Evolutionary conservation across 2,888 invertebrate species (phyloP).

Genomic region (Campoplex nolae): DNA sequence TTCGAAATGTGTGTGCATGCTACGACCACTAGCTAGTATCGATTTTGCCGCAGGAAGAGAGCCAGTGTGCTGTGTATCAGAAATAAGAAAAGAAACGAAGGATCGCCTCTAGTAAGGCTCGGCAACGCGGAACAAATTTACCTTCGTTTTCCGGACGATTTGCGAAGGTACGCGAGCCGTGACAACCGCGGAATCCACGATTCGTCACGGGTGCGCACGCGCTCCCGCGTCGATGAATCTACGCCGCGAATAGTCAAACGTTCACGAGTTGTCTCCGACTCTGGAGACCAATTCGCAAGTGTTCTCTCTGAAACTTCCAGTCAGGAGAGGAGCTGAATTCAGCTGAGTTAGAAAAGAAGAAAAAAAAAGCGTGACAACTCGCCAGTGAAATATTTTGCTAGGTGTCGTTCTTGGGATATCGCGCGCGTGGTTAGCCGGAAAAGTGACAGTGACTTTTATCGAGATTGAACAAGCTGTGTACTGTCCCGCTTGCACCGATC

Average conservation of each 20-base stretch:
- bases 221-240: slow-evolving; percentile 50
- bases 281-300: neutral
- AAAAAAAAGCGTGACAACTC: slow-evolving; percentile 21
- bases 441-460: slow-evolving; percentile 70
- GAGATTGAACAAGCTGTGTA: slow-evolving; percentile 7
- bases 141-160: slow-evolving; percentile 71
- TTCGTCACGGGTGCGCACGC: slow-evolving; percentile 65
- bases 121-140: slow-evolving; percentile 68
- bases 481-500: neutral
- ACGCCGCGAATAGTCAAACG: slow-evolving; percentile 10
- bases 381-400: slow-evolving; percentile 14
- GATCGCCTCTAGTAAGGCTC: slow-evolving; percentile 50
- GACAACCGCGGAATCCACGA: slow-evolving; percentile 70
- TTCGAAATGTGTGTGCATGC: neutral
- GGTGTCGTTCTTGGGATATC: slow-evolving; percentile 5
- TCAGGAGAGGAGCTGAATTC: slow-evolving; percentile 52
- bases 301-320: slow-evolving; percentile 15
- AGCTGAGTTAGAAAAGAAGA: slow-evolving; percentile 45
- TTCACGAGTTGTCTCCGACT: neutral
- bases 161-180: slow-evolving; percentile 70
- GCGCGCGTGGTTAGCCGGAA: slow-evolving; percentile 64
- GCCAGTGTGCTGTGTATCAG: slow-evolving; percentile 33
- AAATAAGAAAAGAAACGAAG: slow-evolving; percentile 27
- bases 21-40: slow-evolving; percentile 20
- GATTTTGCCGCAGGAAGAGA: slow-evolving; percentile 9